Evolutionary conservation across 2,888 invertebrate genomes (phyloP).

Genomic region (Leptinotarsa juncta): DNA sequence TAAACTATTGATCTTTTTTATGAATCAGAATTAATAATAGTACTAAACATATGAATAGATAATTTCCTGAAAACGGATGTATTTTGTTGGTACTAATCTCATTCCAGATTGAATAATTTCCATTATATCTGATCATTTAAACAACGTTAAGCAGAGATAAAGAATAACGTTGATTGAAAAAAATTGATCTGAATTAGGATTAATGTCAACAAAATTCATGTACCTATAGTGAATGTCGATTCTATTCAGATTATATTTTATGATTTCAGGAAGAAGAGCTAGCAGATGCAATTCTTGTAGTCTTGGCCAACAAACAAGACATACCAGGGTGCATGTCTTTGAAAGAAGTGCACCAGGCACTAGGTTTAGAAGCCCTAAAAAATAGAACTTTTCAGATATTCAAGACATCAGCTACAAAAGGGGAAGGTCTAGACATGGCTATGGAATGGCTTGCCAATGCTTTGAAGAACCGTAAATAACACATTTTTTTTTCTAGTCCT

Average conservation of each 20-base stretch:
- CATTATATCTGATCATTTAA: no score
- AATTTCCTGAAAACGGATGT: no score
- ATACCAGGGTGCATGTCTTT: conserved; percentile 97
- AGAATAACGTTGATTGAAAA: no score
- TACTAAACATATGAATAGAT: no score
- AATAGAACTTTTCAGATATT: conserved; percentile 99
- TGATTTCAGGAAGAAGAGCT: conserved; percentile 91
- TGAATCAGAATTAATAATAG: no score
- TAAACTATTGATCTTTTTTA: no score
- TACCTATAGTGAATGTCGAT: background rate
- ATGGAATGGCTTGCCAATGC: conserved; percentile 99
- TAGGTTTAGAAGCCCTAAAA: conserved; percentile 94
- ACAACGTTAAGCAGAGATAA: no score
- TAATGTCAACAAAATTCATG: no score
- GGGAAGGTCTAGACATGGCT: conserved; percentile 97
- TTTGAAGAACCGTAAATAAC: conserved; percentile 88
- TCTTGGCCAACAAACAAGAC: conserved; percentile 99
- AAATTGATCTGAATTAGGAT: no score
- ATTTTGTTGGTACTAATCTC: no score
- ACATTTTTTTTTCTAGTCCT: conserved; percentile 53
- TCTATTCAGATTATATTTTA: conserved; percentile 20
- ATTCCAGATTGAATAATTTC: no score
- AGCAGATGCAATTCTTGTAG: conserved; percentile 94
- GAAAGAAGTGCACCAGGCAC: conserved; percentile 95
- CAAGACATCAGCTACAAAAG: conserved; percentile 98